A percentile compares a stretch with the other conserved stretches of the same genome.
Evolutionary conservation across 2,113 vertebrate species (phyloP).

Genomic region (Apteryx mantelli): DNA sequence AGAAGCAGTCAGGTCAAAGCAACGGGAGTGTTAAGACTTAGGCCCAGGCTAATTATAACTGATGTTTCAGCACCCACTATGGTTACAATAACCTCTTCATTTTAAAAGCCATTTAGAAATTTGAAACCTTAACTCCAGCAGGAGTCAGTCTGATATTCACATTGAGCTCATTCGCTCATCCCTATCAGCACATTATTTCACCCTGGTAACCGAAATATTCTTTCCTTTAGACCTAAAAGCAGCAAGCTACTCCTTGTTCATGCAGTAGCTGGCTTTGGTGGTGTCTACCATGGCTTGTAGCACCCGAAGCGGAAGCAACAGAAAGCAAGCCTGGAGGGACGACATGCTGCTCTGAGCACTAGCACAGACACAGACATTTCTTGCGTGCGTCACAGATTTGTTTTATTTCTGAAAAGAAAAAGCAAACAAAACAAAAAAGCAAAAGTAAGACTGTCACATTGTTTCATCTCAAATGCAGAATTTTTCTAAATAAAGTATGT

Average conservation of each 20-base stretch:
- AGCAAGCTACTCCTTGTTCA: background rate
- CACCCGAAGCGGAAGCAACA: background rate
- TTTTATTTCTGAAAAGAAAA: background rate
- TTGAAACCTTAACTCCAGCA: background rate
- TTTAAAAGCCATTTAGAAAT: background rate
- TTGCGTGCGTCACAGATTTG: accelerated
- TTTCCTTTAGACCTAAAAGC: background rate
- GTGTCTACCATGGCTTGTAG: background rate
- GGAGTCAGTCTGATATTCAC: background rate
- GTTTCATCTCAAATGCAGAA: background rate
- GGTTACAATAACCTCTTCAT: background rate
- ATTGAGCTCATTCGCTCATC: background rate
- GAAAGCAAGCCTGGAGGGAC: background rate
- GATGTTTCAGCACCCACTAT: background rate
- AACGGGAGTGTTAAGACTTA: accelerated
- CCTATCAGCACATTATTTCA: background rate
- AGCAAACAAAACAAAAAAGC: background rate
- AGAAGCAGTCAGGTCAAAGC: background rate
- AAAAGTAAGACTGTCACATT: background rate
- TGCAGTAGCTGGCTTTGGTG: background rate
- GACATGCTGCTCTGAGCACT: background rate
- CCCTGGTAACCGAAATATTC: background rate
- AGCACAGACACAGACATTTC: background rate
- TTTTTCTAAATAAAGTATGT: background rate
- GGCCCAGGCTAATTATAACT: background rate